Evolutionary conservation across 2,888 invertebrate genomes (phyloP).

Genomic region (Cremastinae sp.): DNA sequence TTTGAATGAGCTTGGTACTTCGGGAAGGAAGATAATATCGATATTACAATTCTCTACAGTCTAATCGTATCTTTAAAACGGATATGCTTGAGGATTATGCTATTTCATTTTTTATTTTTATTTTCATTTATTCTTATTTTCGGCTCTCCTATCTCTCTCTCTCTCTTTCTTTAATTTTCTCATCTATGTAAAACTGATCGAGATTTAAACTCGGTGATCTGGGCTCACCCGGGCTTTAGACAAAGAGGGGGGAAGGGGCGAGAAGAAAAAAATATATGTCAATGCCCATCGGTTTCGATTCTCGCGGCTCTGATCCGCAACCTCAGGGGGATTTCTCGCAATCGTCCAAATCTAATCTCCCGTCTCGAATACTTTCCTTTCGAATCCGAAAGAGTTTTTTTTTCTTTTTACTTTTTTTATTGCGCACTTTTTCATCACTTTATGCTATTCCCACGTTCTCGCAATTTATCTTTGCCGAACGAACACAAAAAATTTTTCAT

Average conservation of each 20-base stretch:
- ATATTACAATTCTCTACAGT: conserved; percentile 62
- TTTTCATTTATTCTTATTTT: conserved; percentile 14
- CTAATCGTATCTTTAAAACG: conserved; percentile 75
- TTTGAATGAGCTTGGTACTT: conserved; percentile 45
- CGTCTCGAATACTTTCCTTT: neutral
- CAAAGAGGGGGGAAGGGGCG: neutral
- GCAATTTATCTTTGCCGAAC: conserved; percentile 43
- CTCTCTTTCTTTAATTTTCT: conserved; percentile 7
- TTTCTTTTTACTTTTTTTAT: conserved; percentile 22
- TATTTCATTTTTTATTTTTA: conserved; percentile 32
- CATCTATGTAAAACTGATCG: conserved; percentile 38
- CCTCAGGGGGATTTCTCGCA: conserved; percentile 34
- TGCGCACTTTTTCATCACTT: conserved; percentile 41
- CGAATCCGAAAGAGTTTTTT: conserved; percentile 3
- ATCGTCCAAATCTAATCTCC: conserved; percentile 14
- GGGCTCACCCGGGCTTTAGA: conserved; percentile 46
- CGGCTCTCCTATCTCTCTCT: conserved; percentile 20
- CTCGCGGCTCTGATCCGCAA: conserved; percentile 33
- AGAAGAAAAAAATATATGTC: conserved; percentile 36
- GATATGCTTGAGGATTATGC: conserved; percentile 75
- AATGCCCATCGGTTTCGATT: conserved; percentile 59
- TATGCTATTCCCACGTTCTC: conserved; percentile 36
- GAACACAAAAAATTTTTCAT: conserved; percentile 49
- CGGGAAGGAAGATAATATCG: conserved; percentile 55
- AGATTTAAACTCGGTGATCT: conserved; percentile 51